A percentile compares a stretch with the other conserved stretches of the same genome.
Evolutionary conservation across 2,113 vertebrate genomes (phyloP).

Genomic region (Equus przewalskii): DNA sequence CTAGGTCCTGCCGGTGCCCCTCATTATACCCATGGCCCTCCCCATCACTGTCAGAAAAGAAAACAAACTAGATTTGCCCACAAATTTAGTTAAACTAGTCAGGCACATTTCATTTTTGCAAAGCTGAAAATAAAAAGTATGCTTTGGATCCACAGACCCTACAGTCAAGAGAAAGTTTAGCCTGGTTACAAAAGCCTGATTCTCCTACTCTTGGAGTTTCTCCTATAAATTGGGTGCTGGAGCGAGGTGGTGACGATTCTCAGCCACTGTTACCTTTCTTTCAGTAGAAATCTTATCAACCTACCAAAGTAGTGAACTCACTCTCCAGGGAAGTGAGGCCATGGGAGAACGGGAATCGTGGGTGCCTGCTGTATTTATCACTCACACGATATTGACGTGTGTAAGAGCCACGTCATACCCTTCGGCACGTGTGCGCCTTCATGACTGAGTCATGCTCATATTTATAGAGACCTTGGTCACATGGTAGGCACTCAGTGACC

Average conservation of each 20-base stretch:
- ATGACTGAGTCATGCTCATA: neutral
- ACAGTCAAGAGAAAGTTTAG: neutral
- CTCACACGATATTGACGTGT: neutral
- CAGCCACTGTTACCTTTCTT: neutral
- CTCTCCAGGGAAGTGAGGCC: neutral
- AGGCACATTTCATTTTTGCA: neutral
- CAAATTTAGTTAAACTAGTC: neutral
- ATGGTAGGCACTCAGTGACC: neutral
- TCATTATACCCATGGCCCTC: neutral
- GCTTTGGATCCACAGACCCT: neutral
- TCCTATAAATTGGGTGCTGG: neutral
- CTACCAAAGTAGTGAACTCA: neutral
- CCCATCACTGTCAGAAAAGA: neutral
- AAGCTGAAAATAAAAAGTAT: neutral
- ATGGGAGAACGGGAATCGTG: neutral
- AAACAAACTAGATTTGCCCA: neutral
- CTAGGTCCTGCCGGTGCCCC: accelerated
- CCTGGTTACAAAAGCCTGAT: neutral
- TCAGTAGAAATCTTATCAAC: neutral
- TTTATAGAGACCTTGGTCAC: neutral
- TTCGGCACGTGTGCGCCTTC: accelerated
- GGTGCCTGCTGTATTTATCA: neutral
- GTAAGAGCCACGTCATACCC: accelerated
- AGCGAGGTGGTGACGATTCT: neutral
- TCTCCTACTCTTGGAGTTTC: neutral